phyloP scores from a whole-genome alignment of 1,140 invertebrate genomes.

The Leptonema lineaticorne region DNA sequence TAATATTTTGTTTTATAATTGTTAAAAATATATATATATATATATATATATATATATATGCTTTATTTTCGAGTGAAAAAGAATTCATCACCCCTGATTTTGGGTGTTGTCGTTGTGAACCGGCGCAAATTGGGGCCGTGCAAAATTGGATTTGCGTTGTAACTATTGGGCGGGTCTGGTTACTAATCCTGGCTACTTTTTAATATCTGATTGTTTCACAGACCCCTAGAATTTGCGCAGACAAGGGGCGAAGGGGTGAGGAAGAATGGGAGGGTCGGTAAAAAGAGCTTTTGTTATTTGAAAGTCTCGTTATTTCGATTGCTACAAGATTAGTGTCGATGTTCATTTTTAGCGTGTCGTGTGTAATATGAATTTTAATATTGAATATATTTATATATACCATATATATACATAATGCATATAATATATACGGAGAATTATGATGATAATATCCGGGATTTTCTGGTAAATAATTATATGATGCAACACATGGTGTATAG shows the following conservation, averaged over 20 bases:
- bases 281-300: constrained; percentile 6
- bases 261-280: background rate
- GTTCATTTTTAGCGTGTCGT: constrained; percentile 5
- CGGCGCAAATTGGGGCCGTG: constrained; percentile 32
- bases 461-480: too few species aligned
- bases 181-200: constrained; percentile 41
- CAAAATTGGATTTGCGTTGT: constrained; percentile 39
- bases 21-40: too few species aligned
- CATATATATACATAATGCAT: too few species aligned
- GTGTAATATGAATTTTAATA: background rate
- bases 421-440: too few species aligned
- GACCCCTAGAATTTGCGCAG: background rate
- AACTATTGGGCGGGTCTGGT: constrained; percentile 35
- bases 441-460: too few species aligned
- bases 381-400: too few species aligned
- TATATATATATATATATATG: too few species aligned
- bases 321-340: background rate
- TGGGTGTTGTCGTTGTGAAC: too few species aligned
- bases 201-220: constrained; percentile 35
- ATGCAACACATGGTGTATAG: too few species aligned
- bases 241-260: background rate
- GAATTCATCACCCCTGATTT: too few species aligned
- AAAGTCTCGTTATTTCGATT: background rate
- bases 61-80: too few species aligned
- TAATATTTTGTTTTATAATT: too few species aligned